phyloP scores from a whole-genome alignment of 2,888 invertebrate genomes.

The Yponomeuta malinellus region DNA sequence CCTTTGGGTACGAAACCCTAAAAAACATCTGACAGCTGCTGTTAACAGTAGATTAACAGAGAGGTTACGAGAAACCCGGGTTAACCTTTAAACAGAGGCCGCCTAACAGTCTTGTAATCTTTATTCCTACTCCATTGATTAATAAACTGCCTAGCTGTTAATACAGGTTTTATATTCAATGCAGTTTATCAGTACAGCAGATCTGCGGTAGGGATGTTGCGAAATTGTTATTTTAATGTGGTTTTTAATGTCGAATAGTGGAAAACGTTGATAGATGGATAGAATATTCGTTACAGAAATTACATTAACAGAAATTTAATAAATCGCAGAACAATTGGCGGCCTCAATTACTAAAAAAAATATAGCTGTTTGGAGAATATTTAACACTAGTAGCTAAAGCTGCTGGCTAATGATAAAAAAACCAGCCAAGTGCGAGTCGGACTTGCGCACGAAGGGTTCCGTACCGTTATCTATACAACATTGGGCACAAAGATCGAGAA shows the following conservation, averaged over 20 bases:
- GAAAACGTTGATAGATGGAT: neutral
- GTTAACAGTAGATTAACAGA: too few species aligned
- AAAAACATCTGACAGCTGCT: too few species aligned
- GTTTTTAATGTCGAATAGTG: neutral
- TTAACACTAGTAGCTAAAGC: neutral
- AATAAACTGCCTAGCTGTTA: neutral
- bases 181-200: neutral
- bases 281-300: too few species aligned
- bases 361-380: neutral
- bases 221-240: neutral
- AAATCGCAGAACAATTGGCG: too few species aligned
- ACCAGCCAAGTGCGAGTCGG: too few species aligned
- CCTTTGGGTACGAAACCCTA: too few species aligned
- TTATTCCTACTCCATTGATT: neutral
- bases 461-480: too few species aligned
- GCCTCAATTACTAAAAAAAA: too few species aligned
- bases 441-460: too few species aligned
- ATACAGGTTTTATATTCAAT: neutral
- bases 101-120: neutral
- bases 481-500: too few species aligned
- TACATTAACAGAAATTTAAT: too few species aligned
- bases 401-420: too few species aligned
- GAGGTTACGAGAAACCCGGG: neutral
- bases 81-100: neutral
- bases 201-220: neutral